Evolutionary conservation across 2,113 vertebrate genomes (phyloP), one percentile per base, ranked within the genome.

Genomic region (Holacanthus passer): DNA sequence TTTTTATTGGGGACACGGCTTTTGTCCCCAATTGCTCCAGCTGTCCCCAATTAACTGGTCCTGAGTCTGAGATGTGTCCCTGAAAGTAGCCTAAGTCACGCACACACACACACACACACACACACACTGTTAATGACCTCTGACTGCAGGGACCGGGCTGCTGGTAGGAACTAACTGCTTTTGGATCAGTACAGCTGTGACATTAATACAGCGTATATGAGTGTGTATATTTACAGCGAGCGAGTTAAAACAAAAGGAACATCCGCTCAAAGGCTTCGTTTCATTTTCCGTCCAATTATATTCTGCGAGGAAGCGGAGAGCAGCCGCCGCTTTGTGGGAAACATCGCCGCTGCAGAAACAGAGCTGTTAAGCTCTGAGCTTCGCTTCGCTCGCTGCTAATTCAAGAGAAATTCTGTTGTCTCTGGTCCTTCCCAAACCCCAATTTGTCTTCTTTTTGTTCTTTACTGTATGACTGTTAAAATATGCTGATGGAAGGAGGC

Each of bases 401-500:
- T 87, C 87, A 86, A 82, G 82, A 88, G 84, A 82, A 87, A 73
- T 88, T 63, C 85, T 79, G 87, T 85, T 85, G 81, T 90, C 81
- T 89, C 63, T 76, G 63, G 60, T 90, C 79, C 87, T 89, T 86
- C 79, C 74, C 84, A 75, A 90, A 89, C 70, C 86, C 92, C 93
- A 94, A 94, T 95, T 95, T 92, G 91, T 93, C 81, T 84, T 62
- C 74, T 87, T 88, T 87, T 84, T 89, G 56, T 90, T 92, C 85
- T 90, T 83, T 72, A 65, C 77, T 85, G 82, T 90, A 74, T 58
- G 87, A 86, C 83, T 88, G 76, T 89, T 92, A 90, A 91, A 93
- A 94, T 92, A 94, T 93, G 93, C 94, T 94, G 94, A 94, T 91
- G 87, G 88, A 90, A 92, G 91, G 84, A 79, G 85, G 83, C 81